Conservation (phyloP, 2,797 vertebrate genomes). For the Parotocinclus haroldoi region DNA sequence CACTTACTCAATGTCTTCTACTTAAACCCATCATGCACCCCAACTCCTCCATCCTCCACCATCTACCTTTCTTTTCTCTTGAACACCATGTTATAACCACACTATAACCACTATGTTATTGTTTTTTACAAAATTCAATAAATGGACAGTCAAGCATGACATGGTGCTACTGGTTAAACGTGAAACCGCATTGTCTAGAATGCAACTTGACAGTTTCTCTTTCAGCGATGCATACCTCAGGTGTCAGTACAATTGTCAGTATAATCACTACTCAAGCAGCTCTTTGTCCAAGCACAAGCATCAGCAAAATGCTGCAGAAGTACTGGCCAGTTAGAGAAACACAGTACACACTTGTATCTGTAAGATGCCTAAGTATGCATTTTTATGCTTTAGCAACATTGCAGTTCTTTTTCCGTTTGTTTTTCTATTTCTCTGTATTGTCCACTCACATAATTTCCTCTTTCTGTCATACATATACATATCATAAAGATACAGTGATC, state of each 20-base stretch:
- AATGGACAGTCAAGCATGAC: too few relatives aligned
- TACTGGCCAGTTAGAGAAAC: slow-evolving; percentile 36
- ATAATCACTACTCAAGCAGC: slow-evolving; percentile 47
- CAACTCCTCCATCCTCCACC: slow-evolving; percentile 36
- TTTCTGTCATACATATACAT: background rate
- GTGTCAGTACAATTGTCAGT: slow-evolving; percentile 52
- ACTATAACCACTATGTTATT: too few relatives aligned
- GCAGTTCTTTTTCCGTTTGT: slow-evolving; percentile 5
- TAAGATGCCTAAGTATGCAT: slow-evolving; percentile 37
- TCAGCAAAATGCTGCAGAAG: slow-evolving; percentile 43
- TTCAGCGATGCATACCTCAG: slow-evolving; percentile 38
- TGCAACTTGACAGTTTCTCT: slow-evolving; percentile 24
- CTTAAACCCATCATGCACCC: slow-evolving; percentile 38
- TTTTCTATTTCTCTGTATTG: slow-evolving; percentile 12
- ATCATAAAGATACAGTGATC: background rate
- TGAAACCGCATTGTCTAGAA: background rate
- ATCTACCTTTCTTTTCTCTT: slow-evolving; percentile 35
- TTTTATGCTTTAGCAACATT: slow-evolving; percentile 39
- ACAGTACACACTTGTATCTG: slow-evolving; percentile 32
- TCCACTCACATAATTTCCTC: background rate
- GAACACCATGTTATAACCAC: background rate
- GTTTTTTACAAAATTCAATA: too few relatives aligned
- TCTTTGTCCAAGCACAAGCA: slow-evolving; percentile 44
- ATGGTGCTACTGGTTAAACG: too few relatives aligned
- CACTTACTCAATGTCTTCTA: slow-evolving; percentile 36